These are phyloP conservation scores for Adelphocoris suturalis DNA, from an alignment of 2,888 invertebrate genomes.

Conservation along the genomic window DNA sequence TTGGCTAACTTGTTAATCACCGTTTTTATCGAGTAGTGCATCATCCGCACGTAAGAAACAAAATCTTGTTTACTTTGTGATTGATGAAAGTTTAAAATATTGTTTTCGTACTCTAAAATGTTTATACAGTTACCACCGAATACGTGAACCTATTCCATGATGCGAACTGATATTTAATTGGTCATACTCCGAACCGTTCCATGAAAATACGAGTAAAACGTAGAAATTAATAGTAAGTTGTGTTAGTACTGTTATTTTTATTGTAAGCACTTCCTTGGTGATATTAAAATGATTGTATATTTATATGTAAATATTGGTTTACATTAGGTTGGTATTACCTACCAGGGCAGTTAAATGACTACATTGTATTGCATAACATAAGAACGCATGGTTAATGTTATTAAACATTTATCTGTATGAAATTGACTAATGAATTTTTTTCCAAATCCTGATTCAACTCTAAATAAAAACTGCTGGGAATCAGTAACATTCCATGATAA, in stretches of 20 bases:
- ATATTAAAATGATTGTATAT: constrained; percentile 27
- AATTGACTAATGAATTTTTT: too few relatives aligned
- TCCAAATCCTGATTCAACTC: too few relatives aligned
- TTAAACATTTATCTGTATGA: constrained; percentile 12
- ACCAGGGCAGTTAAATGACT: constrained; percentile 6
- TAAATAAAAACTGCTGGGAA: too few relatives aligned
- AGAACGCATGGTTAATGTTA: constrained; percentile 12
- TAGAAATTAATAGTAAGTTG: constrained; percentile 9
- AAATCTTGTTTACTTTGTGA: neutral
- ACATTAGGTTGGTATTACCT: neutral
- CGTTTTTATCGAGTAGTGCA: constrained; percentile 11
- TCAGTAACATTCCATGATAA: too few relatives aligned
- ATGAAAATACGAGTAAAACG: neutral
- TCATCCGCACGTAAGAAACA: neutral
- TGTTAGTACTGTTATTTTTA: constrained; percentile 29
- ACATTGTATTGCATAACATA: constrained; percentile 3
- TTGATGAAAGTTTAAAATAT: neutral
- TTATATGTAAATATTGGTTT: constrained; percentile 18
- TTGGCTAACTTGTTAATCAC: constrained; percentile 2
- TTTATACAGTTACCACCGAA: neutral
- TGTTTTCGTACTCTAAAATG: neutral
- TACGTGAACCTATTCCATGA: neutral
- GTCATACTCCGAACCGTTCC: neutral
- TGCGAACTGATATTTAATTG: neutral
- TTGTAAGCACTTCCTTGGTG: constrained; percentile 32